Base-by-base conservation (phyloP, 2,797 vertebrate species). In the Myioborus melanocephalus region DNA sequence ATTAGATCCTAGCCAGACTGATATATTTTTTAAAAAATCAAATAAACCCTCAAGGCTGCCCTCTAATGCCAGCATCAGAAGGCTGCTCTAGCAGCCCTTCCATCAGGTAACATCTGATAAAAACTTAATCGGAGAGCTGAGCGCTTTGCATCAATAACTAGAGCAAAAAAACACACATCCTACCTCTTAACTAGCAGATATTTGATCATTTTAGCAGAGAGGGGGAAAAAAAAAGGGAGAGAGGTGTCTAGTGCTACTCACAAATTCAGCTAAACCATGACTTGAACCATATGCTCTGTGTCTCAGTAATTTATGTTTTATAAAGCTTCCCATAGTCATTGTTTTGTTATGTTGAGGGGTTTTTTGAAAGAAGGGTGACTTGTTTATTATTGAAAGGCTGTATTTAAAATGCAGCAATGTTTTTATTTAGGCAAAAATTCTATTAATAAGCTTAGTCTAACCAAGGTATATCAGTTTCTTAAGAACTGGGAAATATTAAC, bases 61-160 rank as follows among this genome's bases (percentile, higher is more conserved):
- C 85, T 69, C 91, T 93, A 88, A 95, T 52, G 95, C 77, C 88
- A 87, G 69, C 46, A 76, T 59, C 53, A 75, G 43, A 83, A 34
- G 69, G 32, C 72, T 57, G 68, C 41, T 77, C 60, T 3, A 47
- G 26, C 9, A 41, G 78, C 11, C 6, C 47, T 49, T 20, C 14
- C 8, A 2, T 21, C 8, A 16, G 10, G 41, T 17, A 73, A 55
- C 39, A 28, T 47, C 14, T 28, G 30, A 24, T 11, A 6, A 68
- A 43, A 49, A 43, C 5, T 66, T 34, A 22, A n/a, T 2, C 2
- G 4, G 10, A 17, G 14, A 75, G 19, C 13, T 5, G 13, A 57
- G 47, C 28, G 24, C 18, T 71, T 81, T n/a, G 49, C 52, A 75
- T 34, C 59, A 44, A 2, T 24, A 71, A 28, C 26, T 57, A 24